Percentiles rank a stretch among this genome's conserved stretches.
These are phyloP conservation scores for Corella eumyota DNA, from an alignment of 23 tunicate genomes.

Conservation along the genomic window DNA sequence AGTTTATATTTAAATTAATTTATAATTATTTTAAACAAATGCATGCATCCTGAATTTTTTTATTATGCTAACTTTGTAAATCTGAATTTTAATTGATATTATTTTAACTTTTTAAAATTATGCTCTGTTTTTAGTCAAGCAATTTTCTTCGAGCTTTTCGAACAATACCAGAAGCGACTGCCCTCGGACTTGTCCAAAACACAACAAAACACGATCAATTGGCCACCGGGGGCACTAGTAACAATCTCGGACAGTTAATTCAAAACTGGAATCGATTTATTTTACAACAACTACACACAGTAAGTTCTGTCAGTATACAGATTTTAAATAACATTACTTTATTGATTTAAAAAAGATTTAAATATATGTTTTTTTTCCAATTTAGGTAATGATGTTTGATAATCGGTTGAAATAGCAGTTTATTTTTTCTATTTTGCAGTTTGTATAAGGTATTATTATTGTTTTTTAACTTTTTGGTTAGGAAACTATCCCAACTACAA, in stretches of 20 bases:
- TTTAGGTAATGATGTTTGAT: too few species aligned
- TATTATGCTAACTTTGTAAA: too few species aligned
- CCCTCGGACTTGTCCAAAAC: slow-evolving; percentile 81
- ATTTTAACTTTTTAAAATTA: too few species aligned
- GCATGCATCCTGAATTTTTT: too few species aligned
- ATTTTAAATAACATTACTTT: background rate
- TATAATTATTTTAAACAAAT: too few species aligned
- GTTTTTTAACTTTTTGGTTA: too few species aligned
- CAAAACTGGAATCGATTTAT: slow-evolving; percentile 96
- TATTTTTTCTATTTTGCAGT: too few species aligned
- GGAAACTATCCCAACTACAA: background rate
- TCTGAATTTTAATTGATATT: too few species aligned
- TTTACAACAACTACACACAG: slow-evolving; percentile 86
- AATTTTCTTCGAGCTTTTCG: slow-evolving; percentile 96
- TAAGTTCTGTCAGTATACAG: slow-evolving; percentile 3
- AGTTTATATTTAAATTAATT: background rate
- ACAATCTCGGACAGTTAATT: slow-evolving; percentile 68
- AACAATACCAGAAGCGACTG: slow-evolving; percentile 91
- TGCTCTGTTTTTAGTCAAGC: too few species aligned
- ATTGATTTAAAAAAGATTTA: background rate
- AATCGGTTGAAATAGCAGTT: too few species aligned
- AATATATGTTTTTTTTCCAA: too few species aligned
- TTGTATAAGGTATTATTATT: too few species aligned
- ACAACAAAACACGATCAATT: slow-evolving; percentile 69
- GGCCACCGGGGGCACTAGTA: slow-evolving; percentile 53